Evolutionary conservation across 2,113 vertebrate genomes (phyloP).

Genomic region (Sander vitreus): DNA sequence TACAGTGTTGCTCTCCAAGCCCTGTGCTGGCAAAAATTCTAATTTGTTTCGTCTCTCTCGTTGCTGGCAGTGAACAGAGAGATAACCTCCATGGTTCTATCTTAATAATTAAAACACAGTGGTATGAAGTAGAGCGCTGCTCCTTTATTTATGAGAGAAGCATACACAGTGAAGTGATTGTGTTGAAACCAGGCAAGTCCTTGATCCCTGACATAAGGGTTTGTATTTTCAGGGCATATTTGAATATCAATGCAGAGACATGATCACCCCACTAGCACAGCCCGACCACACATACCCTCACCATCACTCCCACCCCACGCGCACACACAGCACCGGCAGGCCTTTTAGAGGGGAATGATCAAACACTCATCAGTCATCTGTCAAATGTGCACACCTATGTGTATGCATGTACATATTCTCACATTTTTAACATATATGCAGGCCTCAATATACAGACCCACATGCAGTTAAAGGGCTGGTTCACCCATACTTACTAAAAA

Average conservation of each 20-base stretch:
- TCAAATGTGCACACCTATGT: slow-evolving; percentile 34
- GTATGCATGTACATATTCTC: background rate
- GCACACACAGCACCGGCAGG: slow-evolving; percentile 23
- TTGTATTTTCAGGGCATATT: slow-evolving; percentile 80
- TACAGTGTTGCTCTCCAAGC: slow-evolving; percentile 62
- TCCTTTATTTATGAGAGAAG: slow-evolving; percentile 82
- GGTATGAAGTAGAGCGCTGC: slow-evolving; percentile 78
- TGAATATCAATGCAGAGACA: slow-evolving; percentile 81
- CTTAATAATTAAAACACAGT: slow-evolving; percentile 83
- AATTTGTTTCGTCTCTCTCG: slow-evolving; percentile 56
- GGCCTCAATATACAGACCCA: slow-evolving; percentile 46
- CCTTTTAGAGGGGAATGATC: slow-evolving; percentile 50
- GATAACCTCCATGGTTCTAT: slow-evolving; percentile 79
- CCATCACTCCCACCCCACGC: slow-evolving; percentile 20
- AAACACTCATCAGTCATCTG: slow-evolving; percentile 58
- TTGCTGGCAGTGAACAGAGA: slow-evolving; percentile 70
- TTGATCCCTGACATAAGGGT: slow-evolving; percentile 83
- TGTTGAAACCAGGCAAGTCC: slow-evolving; percentile 81
- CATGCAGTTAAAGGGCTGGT: background rate
- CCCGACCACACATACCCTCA: slow-evolving; percentile 50
- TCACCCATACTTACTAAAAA: background rate
- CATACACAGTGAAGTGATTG: slow-evolving; percentile 77
- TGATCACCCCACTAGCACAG: slow-evolving; percentile 69
- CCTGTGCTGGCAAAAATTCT: slow-evolving; percentile 74
- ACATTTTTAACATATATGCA: slow-evolving; percentile 11